Percentiles rank a stretch among this genome's conserved stretches.
Evolutionary conservation across 2,113 vertebrate genomes (phyloP).

Genomic region (Boulengeromyrus knoepffleri): DNA sequence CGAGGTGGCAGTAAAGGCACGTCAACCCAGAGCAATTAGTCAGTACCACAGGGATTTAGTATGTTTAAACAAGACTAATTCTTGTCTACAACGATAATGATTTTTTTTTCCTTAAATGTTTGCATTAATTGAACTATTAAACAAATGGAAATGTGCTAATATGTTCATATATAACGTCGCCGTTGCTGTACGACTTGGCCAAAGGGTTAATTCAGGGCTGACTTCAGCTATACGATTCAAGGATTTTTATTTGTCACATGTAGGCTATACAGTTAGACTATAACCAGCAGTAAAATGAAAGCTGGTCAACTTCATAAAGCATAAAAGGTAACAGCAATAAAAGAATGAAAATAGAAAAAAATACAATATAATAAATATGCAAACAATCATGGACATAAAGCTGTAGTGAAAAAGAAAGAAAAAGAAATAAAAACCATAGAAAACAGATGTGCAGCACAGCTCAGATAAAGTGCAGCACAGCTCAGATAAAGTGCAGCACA

Average conservation of each 20-base stretch:
- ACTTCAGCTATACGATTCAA: not conserved
- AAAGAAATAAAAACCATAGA: not conserved
- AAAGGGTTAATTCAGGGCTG: not conserved
- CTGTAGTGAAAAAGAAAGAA: not conserved
- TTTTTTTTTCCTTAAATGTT: not conserved
- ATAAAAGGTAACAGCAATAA: not conserved
- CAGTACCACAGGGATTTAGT: not conserved
- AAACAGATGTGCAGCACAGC: not conserved
- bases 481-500: not conserved
- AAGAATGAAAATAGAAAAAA: not conserved
- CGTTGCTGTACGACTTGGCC: not conserved
- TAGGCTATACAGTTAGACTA: not conserved
- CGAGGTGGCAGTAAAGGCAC: not conserved
- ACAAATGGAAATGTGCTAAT: not conserved
- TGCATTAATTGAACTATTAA: not conserved
- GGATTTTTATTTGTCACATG: not conserved
- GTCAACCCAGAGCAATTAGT: not conserved
- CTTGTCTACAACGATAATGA: not conserved
- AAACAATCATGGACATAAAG: not conserved
- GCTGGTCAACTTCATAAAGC: not conserved
- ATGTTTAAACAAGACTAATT: not conserved
- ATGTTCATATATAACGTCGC: not conserved
- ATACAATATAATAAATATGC: not conserved
- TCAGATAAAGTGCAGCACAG: not conserved
- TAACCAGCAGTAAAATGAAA: not conserved